A percentile compares a stretch with the other conserved stretches of the same genome.
phyloP scores from a whole-genome alignment of 2,888 invertebrate genomes.

The Coecobrya sp. region DNA sequence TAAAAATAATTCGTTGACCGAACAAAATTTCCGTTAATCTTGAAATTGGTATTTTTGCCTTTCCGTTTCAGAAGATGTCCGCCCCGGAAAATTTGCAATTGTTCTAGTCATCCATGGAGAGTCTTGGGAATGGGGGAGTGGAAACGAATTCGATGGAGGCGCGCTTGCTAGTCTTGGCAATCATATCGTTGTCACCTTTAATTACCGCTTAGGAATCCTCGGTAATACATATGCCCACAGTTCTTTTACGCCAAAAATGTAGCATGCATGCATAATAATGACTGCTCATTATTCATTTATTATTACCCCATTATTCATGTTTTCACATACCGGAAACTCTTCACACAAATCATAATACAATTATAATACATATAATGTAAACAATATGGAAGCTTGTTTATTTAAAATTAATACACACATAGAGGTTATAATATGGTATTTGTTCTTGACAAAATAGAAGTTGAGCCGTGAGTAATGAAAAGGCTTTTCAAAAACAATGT shows the following conservation, averaged over 20 bases:
- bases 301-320: too few species aligned
- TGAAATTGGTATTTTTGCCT: neutral
- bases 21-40: neutral
- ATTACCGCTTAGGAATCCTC: slow-evolving; percentile 90
- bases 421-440: neutral
- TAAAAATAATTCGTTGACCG: too few species aligned
- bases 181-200: slow-evolving; percentile 94
- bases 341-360: neutral
- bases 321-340: neutral
- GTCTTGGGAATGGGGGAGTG: slow-evolving; percentile 98
- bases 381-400: too few species aligned
- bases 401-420: neutral
- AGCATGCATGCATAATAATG: neutral
- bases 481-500: neutral
- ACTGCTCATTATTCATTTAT: neutral
- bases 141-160: slow-evolving; percentile 98
- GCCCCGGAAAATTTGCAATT: slow-evolving; percentile 88
- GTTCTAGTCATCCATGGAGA: slow-evolving; percentile 97
- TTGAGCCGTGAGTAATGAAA: neutral
- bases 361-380: neutral
- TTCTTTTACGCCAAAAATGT: too few species aligned
- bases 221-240: too few species aligned
- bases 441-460: slow-evolving; percentile 53
- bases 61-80: slow-evolving; percentile 83
- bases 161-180: slow-evolving; percentile 97